These are phyloP conservation scores for Galeopterus variegatus DNA, from an alignment of 2,113 vertebrate species.

Conservation along the genomic window DNA sequence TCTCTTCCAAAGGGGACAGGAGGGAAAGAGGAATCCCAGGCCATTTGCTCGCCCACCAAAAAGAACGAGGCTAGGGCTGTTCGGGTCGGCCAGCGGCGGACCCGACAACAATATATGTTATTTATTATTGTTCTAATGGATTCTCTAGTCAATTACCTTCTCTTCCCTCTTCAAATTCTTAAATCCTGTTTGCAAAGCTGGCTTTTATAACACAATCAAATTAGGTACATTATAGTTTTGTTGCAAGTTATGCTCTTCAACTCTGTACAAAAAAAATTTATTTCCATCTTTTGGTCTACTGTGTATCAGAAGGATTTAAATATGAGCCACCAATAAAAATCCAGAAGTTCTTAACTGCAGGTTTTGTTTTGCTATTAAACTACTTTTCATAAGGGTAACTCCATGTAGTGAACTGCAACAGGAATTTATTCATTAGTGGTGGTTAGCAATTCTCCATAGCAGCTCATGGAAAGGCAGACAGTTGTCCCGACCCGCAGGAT, in stretches of 20 bases:
- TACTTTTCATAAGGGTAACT: background rate
- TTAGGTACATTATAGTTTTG: background rate
- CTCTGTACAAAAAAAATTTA: background rate
- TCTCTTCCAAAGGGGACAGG: too few relatives aligned
- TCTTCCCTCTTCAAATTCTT: background rate
- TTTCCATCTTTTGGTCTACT: background rate
- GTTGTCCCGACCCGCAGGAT: too few relatives aligned
- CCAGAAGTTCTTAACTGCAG: background rate
- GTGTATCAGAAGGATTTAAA: constrained; percentile 4
- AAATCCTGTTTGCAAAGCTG: background rate
- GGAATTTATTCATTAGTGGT: background rate
- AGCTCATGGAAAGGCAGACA: background rate
- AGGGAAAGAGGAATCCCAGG: too few relatives aligned
- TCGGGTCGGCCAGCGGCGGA: too few relatives aligned
- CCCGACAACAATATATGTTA: too few relatives aligned
- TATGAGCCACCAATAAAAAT: background rate
- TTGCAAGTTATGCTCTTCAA: background rate
- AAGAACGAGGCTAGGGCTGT: too few relatives aligned
- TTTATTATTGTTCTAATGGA: background rate
- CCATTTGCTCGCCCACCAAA: too few relatives aligned
- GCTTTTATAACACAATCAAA: background rate
- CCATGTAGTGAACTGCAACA: background rate
- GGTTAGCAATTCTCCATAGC: background rate
- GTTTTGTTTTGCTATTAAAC: background rate
- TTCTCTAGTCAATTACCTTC: background rate